Percentiles rank a stretch among this genome's conserved stretches.
phyloP scores from a whole-genome alignment of 2,113 vertebrate genomes.

The Colius striatus region DNA sequence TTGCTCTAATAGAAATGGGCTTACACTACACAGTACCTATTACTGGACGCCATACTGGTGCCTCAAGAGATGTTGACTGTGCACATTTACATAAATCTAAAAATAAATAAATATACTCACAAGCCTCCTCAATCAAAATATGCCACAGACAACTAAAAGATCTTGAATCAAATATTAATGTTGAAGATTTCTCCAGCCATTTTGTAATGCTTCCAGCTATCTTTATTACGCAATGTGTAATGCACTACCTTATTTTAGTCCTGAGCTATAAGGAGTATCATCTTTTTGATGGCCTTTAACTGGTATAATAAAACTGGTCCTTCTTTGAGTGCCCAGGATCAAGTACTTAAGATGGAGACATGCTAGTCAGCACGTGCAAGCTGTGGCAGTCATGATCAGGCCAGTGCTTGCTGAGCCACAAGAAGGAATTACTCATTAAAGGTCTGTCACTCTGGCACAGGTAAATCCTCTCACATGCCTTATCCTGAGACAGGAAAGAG shows the following conservation, averaged over 20 bases:
- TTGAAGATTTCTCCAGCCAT: slow-evolving; percentile 69
- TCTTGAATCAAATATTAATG: slow-evolving; percentile 84
- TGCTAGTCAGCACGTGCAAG: background rate
- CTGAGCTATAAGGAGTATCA: slow-evolving; percentile 62
- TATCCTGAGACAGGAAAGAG: background rate
- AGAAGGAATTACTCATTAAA: background rate
- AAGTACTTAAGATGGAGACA: background rate
- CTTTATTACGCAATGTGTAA: slow-evolving; percentile 73
- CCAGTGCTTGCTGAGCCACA: background rate
- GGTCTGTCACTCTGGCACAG: background rate
- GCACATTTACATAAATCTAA: slow-evolving; percentile 67
- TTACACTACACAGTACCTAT: rapidly evolving
- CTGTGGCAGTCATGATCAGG: background rate
- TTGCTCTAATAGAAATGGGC: background rate
- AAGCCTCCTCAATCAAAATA: slow-evolving; percentile 81
- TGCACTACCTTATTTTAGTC: slow-evolving; percentile 71
- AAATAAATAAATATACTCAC: slow-evolving; percentile 71
- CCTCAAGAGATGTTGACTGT: slow-evolving; percentile 46
- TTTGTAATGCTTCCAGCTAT: slow-evolving; percentile 76
- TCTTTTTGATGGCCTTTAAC: slow-evolving; percentile 62
- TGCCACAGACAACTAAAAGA: slow-evolving; percentile 80
- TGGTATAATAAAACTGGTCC: slow-evolving; percentile 20
- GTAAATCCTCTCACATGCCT: background rate
- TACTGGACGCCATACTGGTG: slow-evolving; percentile 1
- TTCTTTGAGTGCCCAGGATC: background rate